Base-by-base conservation (phyloP, 1,140 invertebrate species). In the Galendromus occidentalis region DNA sequence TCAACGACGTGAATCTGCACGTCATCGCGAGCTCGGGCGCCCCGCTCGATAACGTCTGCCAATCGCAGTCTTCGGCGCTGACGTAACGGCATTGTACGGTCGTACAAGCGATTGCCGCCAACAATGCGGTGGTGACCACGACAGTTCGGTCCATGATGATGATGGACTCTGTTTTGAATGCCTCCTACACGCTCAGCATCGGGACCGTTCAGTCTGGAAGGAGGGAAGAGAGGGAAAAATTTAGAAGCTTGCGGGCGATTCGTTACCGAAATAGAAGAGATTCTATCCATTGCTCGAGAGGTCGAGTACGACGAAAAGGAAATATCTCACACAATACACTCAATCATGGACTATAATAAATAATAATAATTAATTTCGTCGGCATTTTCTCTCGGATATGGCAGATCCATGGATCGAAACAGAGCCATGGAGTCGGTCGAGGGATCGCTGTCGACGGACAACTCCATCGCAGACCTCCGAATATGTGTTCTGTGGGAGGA, bases 1-100 rank as follows among this genome's bases (percentile, higher is more conserved):
- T 25, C 14, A 59, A 33, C 51, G 51, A 59, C 51, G 25, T 25
- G 51, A 59, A 59, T 29, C 51, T 25, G 22, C 51, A 59, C 25
- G 25, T 25, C 51, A 59, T 59, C 25, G 51, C 51, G 25, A 59
- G 25, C 22, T 59, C 51, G 22, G 51, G 51, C 51, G 51, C 51
- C 25, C 51, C 51, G 14, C 25, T 25, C 14, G 51, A 59, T 59
- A 59, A 59, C 51, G 76, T 71, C 63, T 82, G 83, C 84, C 84
- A 86, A 70, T 83, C 82, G 72, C 87, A 90, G 73, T 88, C 85
- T 70, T 88, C 85, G 17, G 86, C 86, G 68, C 86, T 84, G 73
- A 88, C 86, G 75, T 88, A 87, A 70, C 80, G 80, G 42, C 20
- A 29, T 41, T 9, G 47, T 65, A 18, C 20, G 12, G 45, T 33